Base-by-base conservation (phyloP, 2,888 invertebrate genomes). In the Troides helena region DNA sequence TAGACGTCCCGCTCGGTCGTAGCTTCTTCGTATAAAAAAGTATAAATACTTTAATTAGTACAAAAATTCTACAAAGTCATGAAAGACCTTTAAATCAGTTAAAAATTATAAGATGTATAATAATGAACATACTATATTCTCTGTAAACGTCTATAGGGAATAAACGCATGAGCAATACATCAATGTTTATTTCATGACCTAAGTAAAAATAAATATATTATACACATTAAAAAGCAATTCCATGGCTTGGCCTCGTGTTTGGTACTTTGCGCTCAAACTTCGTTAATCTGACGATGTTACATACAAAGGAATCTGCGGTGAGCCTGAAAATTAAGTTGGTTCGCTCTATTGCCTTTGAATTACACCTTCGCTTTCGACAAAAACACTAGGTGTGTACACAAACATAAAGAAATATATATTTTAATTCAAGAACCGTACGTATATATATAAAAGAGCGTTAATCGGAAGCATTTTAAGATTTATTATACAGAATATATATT, bases 281-380 rank as follows among this genome's bases (percentile, higher is more conserved):
- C 79, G 86, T 88, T 88, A 87, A 87, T 85, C 84, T 82, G 78
- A 75, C 80, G 83, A 84, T 84, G 85, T 84, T 85, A 82, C 85
- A 84, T 86, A 89, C 89, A 90, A 90, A 90, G 90, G 88, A 86
- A 86, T 78, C 87, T 86, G 89, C 88, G 86, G 87, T 84, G 87
- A 89, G 85, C 88, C 87, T 87, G 89, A 90, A 90, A 91, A 92
- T 91, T 88, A 90, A 89, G 88, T 89, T 88, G 86, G 82, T 80
- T 78, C 86, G 89, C 87, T 89, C 88, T 88, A 89, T 89, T 90
- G 90, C 90, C 85, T 87, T 85, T 83, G 85, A 88, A 90, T 90
- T 87, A 88, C 88, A 84, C 85, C 84, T 81, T 80, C 77, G 81
- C 77, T 77, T 74, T 76, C 68, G 66, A 65, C 58, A 67, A 64